Evolutionary conservation across 2,888 invertebrate genomes (phyloP), one percentile per base, ranked within the genome.

Genomic region (Dorcus hopei): DNA sequence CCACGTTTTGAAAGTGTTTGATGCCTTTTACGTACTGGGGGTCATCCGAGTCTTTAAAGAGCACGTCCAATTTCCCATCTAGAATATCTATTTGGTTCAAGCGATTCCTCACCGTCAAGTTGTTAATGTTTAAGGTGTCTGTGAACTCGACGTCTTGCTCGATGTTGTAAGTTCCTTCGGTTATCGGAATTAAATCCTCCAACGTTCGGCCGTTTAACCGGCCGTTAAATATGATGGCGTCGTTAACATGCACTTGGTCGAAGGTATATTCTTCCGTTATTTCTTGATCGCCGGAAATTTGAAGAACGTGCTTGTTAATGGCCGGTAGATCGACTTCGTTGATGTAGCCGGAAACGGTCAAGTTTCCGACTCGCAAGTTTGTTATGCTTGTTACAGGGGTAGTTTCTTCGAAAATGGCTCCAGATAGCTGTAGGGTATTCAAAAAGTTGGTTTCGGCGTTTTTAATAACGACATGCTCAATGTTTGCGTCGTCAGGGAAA

Each of bases 31-130:
- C 75, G 38, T 75, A 66, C 67, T 83, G 83, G 0, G 74, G 71
- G 39, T 76, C 68, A 16, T 72, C 66, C 0, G 76, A 68, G 52
- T 80, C 67, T 51, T 73, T 77, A 11, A 81, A 67, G 43, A 85
- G 68, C 9, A 82, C 74, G 67, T 82, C 79, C 19, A 84, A 70
- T 59, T 75, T 73, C 9, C 76, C 75, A 9, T 79, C 68, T 14
- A 66, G 68, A 0, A 83, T 80, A 38, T 75, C 70, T 55, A 84
- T 80, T 48, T 80, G 76, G 70, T 83, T 82, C 19, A 84, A 69
- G 40, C 77, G 74, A 11, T 79, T 68, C 11, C 68, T 68, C n/a
- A 82, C 76, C 3, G 70, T 52, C 9, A 84, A 62, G 9, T 78
- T 68, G 40, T 80, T 76, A 0, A 77, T 74, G 33, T 69, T 65